Conservation (phyloP, 1,140 invertebrate genomes). For the Holcopasites calliopsidis region DNA sequence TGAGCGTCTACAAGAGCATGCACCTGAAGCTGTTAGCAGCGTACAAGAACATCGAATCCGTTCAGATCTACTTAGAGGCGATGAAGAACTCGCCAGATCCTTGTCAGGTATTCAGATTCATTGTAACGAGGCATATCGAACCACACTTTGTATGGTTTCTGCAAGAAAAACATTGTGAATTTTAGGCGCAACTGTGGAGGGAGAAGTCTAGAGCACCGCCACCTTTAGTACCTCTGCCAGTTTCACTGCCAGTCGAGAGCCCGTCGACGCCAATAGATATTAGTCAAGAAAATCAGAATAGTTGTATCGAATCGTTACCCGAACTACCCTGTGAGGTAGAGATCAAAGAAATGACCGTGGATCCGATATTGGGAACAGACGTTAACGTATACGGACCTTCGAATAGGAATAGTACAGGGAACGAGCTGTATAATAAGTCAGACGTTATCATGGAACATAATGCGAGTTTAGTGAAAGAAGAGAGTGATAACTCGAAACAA, state of each 20-base stretch:
- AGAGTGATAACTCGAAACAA: slow-evolving; percentile 17
- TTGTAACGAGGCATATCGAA: not conserved
- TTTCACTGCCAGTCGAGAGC: slow-evolving; percentile 52
- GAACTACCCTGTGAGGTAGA: slow-evolving; percentile 72
- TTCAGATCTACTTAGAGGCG: slow-evolving; percentile 69
- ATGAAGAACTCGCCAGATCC: slow-evolving; percentile 72
- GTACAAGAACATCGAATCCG: slow-evolving; percentile 56
- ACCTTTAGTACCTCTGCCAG: slow-evolving; percentile 70
- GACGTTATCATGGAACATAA: slow-evolving; percentile 13
- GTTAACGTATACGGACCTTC: slow-evolving; percentile 1
- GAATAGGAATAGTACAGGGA: not conserved
- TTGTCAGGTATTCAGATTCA: slow-evolving; percentile 64
- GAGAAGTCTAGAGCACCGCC: slow-evolving; percentile 71
- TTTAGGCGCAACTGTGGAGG: slow-evolving; percentile 69
- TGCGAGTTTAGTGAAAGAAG: slow-evolving; percentile 9
- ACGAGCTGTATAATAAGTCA: slow-evolving; percentile 6
- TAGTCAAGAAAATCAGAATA: slow-evolving; percentile 32
- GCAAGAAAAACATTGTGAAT: not conserved
- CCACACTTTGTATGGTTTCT: not conserved
- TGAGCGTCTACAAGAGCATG: slow-evolving; percentile 71
- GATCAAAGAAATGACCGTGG: slow-evolving; percentile 67
- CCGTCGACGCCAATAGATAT: slow-evolving; percentile 21
- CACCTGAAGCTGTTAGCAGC: slow-evolving; percentile 61
- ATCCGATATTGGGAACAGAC: slow-evolving; percentile 32
- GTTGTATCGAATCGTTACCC: slow-evolving; percentile 54